Evolutionary conservation across 2,797 vertebrate genomes (phyloP), one percentile per base, ranked within the genome.

Genomic region (Bovichtus variegatus): DNA sequence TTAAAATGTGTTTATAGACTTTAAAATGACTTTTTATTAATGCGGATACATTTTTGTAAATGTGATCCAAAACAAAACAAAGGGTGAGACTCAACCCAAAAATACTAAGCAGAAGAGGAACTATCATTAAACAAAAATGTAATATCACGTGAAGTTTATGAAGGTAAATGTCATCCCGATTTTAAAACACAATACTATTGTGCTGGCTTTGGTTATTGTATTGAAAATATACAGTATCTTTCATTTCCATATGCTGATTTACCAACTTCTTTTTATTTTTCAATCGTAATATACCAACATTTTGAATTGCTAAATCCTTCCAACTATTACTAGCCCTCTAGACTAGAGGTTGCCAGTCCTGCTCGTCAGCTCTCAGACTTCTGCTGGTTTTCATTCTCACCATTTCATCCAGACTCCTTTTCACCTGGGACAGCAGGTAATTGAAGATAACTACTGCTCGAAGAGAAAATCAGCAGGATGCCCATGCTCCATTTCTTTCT

Each of bases 311-410:
- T 12, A 13, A 29, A 41, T 15, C 9, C 21, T 16, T 46, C 16
- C 11, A 4, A 25, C 6, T 19, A 34, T 29, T 21, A 44, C 9
- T n/a, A 23, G n/a, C 29, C 27, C 27, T 44, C 38, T 16, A 21
- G 31, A 41, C 23, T 5, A 2, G 27, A 43, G 21, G 5, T 51
- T 65, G 5, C 2, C n/a, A 19, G 59, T 47, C 18, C 18, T 27
- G 40, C 23, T 49, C 1, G 9, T 53, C 41, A 60, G 29, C 31
- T 53, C 53, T 69, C 19, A 31, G 12, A 40, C 31, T 21, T 23
- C n/a, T 60, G 61, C 41, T 58, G 49, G 25, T 53, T 78, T 76
- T 83, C 44, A 69, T 76, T 75, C 58, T 51, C 50, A 71, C 31
- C 38, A 61, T 27, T 62, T 54, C n/a, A n/a, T n/a, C n/a, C n/a